Evolutionary conservation across 2,888 invertebrate species (phyloP), one percentile per base, ranked within the genome.

Genomic region (Pantelozetes paolii): DNA sequence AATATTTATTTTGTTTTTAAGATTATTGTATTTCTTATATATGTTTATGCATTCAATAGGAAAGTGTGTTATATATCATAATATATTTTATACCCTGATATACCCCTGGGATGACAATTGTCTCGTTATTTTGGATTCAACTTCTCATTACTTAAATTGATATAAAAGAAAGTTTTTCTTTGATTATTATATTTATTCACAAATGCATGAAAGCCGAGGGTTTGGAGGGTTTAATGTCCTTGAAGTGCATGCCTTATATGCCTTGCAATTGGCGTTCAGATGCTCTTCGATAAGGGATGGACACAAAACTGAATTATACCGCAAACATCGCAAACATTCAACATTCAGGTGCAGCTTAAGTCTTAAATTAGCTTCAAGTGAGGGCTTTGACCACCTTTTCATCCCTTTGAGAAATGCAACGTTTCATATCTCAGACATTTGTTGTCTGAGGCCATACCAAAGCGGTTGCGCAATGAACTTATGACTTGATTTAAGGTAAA

Each of bases 341-440:
- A 42, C 8, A 67, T 26, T 36, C 40, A 67, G 67, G 67, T 67
- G 67, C 67, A 67, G 67, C 67, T 3, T 57, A 59, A 13, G 13
- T 26, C 67, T 67, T 67, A 67, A 67, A 67, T 67, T 67, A 67
- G 67, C 67, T 40, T 23, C 23, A 8, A 32, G 62, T 42, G 67
- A 67, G 67, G 67, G 67, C 67, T 67, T 67, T 67, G 67, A 67
- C 67, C 67, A 67, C 67, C 36, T 67, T 67, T 67, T 67, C 67
- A 67, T 67, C 67, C 67, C 42, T 67, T 67, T 42, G 42, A 67
- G 67, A 67, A 67, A 62, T 32, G 32, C 62, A 67, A 67, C 67
- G 42, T 67, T 67, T 42, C n/a, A 11, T 67, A 36, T 62, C 6
- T 62, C 18, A 32, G 36, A 62, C 62, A 32, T 32, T 62, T 23